Percentiles rank a stretch among this genome's conserved stretches.
Conservation (phyloP, 2,888 invertebrate genomes). For the Encarsia formosa region DNA sequence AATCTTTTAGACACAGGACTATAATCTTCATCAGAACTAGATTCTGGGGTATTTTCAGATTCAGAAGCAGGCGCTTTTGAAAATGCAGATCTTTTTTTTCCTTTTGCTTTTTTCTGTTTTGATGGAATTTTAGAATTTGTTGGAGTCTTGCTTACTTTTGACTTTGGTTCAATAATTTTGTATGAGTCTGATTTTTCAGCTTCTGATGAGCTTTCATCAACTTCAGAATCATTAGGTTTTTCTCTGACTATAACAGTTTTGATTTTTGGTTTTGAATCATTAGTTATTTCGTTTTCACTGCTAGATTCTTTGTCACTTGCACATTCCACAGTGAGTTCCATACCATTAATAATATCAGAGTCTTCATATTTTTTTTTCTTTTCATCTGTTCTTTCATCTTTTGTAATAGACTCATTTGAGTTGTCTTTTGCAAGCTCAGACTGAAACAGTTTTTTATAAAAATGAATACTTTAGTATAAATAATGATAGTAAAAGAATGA, state of each 20-base stretch:
- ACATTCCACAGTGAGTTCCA: constrained; percentile 46
- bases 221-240: constrained; percentile 42
- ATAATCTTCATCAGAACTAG: constrained; percentile 43
- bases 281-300: constrained; percentile 35
- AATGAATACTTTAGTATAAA: no score
- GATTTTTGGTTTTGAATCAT: constrained; percentile 33
- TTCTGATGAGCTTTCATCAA: constrained; percentile 42
- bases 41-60: constrained; percentile 38
- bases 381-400: not conserved
- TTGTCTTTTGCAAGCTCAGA: no score
- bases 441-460: no score
- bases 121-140: not conserved
- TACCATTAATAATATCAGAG: constrained; percentile 41
- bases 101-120: constrained; percentile 27
- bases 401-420: no score
- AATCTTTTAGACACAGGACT: constrained; percentile 39
- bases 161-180: constrained; percentile 21
- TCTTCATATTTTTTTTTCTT: not conserved
- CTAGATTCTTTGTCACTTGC: constrained; percentile 44
- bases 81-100: constrained; percentile 31
- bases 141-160: not conserved
- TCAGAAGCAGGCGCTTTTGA: no score
- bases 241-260: constrained; percentile 46
- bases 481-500: no score
- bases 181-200: constrained; percentile 34